Conservation (phyloP, 2,113 vertebrate genomes). For the Scortum barcoo region DNA sequence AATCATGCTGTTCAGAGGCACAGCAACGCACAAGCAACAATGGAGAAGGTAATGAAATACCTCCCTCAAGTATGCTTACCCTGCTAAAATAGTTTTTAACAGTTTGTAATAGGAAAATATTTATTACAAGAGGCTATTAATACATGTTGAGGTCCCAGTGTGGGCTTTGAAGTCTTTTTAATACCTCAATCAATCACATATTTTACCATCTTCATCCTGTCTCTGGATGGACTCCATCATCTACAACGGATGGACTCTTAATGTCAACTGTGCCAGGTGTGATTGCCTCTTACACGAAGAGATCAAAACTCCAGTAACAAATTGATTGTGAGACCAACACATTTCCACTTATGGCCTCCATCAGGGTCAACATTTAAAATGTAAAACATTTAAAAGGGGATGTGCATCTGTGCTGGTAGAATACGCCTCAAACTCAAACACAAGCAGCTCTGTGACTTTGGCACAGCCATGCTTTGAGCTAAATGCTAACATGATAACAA, state of each 20-base stretch:
- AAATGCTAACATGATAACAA: background rate
- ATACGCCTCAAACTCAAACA: too few species aligned
- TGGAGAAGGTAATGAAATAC: background rate
- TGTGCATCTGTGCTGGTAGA: background rate
- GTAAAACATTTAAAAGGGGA: too few species aligned
- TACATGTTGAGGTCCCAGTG: background rate
- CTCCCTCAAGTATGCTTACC: background rate
- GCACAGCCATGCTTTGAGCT: background rate
- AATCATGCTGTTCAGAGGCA: conserved; percentile 10
- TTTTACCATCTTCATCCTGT: background rate
- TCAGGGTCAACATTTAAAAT: background rate
- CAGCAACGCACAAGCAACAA: background rate
- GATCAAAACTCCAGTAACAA: background rate
- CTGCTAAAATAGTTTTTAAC: background rate
- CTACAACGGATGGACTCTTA: background rate
- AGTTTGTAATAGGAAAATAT: background rate
- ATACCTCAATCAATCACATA: background rate
- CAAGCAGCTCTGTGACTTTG: background rate
- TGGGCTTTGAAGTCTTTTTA: background rate
- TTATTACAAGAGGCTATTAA: background rate
- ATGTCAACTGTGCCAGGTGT: background rate
- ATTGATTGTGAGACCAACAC: background rate
- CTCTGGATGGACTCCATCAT: background rate
- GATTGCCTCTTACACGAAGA: background rate
- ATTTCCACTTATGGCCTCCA: too few species aligned